Base-by-base conservation (phyloP, 2,888 invertebrate species). In the Strigamia crassipes region DNA sequence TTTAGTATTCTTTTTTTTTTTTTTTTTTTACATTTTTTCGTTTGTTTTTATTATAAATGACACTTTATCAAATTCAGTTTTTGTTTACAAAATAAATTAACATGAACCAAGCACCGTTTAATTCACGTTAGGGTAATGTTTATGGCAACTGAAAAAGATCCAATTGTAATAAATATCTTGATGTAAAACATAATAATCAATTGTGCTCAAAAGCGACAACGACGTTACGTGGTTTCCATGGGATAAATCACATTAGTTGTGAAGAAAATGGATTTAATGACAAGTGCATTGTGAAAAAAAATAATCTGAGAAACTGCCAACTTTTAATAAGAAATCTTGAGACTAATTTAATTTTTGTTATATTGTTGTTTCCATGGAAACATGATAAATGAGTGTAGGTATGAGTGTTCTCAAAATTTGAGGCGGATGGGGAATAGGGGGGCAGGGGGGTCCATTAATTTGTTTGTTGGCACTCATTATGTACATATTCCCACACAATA, bases 121-220 rank as follows among this genome's bases (percentile, higher is more conserved):
- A 21, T 18, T 61, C 61, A 18, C 21, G n/a, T 61, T 61, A 46
- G 42, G 10, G 42, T 46, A 46, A 46, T 61, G 18, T 10, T 5
- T 61, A 61, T 61, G 61, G 61, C 61, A 61, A 61, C 61, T 61
- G 61, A 61, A 61, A 61, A 61, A 9, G 61, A 61, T 61, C 5
- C 21, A 61, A 61, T 10, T 15, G n/a, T 61, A 61, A 61, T 61
- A 61, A 61, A 18, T 18, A 21, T 61, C n/a, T 51, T 4, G n/a
- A 51, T 51, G n/a, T n/a, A 51, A 61, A 18, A 15, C 9, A 21
- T 61, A 61, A 18, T 61, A 61, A 61, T 18, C 18, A 61, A 61
- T 21, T n/a, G 21, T 61, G 18, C 12, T 46, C 10, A 46, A 12
- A 15, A 46, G 42, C 42, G 12, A 46, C 2, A 46, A 61, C 18